These are phyloP conservation scores for Pelobates fuscus DNA, from an alignment of 2,113 vertebrate genomes.

Conservation along the genomic window DNA sequence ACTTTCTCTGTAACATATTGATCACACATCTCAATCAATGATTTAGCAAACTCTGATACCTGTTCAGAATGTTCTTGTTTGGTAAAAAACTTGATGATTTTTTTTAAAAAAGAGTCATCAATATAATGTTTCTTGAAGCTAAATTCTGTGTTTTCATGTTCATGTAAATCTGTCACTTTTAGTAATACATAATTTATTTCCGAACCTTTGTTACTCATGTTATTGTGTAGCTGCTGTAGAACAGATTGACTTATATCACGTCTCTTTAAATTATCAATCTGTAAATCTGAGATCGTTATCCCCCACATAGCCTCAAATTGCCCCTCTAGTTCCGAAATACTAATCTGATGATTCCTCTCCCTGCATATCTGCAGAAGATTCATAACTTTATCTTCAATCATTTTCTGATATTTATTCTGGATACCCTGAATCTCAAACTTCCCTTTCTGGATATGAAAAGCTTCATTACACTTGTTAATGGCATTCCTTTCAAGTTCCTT, in stretches of 20 bases:
- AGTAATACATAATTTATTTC: slow-evolving; percentile 60
- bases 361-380: slow-evolving; percentile 58
- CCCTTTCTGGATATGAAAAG: slow-evolving; percentile 56
- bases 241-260: slow-evolving; percentile 61
- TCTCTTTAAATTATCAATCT: slow-evolving; percentile 52
- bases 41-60: too few relatives aligned
- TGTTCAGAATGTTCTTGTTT: too few relatives aligned
- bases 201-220: slow-evolving; percentile 55
- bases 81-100: too few relatives aligned
- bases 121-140: neutral
- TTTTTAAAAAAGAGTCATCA: slow-evolving; percentile 6
- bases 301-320: slow-evolving; percentile 71
- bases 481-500: slow-evolving; percentile 49
- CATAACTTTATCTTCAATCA: slow-evolving; percentile 59
- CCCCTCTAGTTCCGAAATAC: slow-evolving; percentile 58
- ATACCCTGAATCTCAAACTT: slow-evolving; percentile 58
- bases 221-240: slow-evolving; percentile 57
- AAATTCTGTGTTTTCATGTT: neutral
- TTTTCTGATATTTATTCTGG: slow-evolving; percentile 53
- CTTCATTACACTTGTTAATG: slow-evolving; percentile 49
- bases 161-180: slow-evolving; percentile 49
- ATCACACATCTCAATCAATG: too few relatives aligned
- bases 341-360: slow-evolving; percentile 49
- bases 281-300: slow-evolving; percentile 47
- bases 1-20: too few relatives aligned